Conservation (phyloP, 2,797 vertebrate species). For the Syndactyla subalaris region DNA sequence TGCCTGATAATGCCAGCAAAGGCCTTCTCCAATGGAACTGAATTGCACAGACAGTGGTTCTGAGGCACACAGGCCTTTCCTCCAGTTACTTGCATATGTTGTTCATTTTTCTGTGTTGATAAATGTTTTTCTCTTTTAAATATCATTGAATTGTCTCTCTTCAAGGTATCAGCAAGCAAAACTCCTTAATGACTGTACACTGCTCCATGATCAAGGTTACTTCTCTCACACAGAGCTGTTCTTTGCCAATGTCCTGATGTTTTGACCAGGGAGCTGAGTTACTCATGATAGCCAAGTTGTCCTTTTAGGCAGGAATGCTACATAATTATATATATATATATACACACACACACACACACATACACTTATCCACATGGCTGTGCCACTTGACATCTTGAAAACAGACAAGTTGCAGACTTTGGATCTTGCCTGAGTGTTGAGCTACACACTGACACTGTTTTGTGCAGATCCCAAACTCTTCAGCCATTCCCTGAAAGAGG, state of each 20-base stretch:
- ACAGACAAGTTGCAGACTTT: background rate
- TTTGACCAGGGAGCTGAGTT: background rate
- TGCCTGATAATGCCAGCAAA: background rate
- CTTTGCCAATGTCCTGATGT: background rate
- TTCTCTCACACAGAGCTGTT: background rate
- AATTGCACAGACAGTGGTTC: background rate
- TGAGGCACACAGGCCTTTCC: background rate
- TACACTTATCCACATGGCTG: background rate
- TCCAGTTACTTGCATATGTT: background rate
- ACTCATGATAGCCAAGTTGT: background rate
- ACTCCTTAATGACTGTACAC: background rate
- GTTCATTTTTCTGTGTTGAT: background rate
- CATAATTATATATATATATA: no score
- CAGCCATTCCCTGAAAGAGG: background rate
- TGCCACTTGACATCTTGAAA: background rate
- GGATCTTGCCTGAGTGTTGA: background rate
- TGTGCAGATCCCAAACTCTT: background rate
- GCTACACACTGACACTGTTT: background rate
- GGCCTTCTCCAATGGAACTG: background rate
- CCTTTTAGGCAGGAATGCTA: background rate
- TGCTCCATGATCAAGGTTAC: background rate
- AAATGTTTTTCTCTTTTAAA: background rate
- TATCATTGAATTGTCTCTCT: background rate
- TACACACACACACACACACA: no score
- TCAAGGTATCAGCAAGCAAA: background rate